A percentile compares a stretch with the other conserved stretches of the same genome.
Evolutionary conservation across 2,888 invertebrate species (phyloP).

Genomic region (Thelaira solivaga): DNA sequence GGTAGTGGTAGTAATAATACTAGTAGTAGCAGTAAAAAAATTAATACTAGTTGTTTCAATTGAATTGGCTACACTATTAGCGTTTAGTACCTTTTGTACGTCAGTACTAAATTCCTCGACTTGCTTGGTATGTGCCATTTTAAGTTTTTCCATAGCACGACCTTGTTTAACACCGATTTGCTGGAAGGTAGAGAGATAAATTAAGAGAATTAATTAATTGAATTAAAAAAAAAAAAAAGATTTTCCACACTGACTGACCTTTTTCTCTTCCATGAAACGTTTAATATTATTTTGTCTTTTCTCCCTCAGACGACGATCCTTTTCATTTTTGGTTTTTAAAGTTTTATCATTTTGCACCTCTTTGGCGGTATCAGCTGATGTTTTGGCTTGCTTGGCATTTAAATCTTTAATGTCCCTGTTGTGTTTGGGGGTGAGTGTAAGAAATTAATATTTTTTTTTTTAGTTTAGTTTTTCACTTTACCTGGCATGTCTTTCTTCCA

Average conservation of each 20-base stretch:
- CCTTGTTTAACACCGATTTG: conserved; percentile 91
- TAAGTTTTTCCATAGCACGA: conserved; percentile 94
- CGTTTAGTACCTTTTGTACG: conserved; percentile 84
- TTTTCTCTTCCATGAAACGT: conserved; percentile 96
- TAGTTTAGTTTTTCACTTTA: conserved; percentile 47
- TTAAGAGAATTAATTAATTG: neutral
- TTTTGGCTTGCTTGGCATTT: conserved; percentile 95
- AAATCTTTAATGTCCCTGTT: conserved; percentile 97
- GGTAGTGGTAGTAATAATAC: conserved; percentile 32
- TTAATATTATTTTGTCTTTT: conserved; percentile 99
- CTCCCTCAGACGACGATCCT: conserved; percentile 93
- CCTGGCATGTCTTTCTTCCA: conserved; percentile 90
- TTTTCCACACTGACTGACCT: too few relatives aligned
- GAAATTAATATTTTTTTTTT: neutral
- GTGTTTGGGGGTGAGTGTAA: too few relatives aligned
- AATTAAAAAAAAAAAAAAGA: neutral
- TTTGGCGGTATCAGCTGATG: conserved; percentile 97
- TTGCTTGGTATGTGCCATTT: conserved; percentile 94
- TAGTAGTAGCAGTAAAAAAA: neutral
- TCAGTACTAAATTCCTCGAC: conserved; percentile 92
- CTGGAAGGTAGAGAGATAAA: conserved; percentile 70
- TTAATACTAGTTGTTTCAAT: conserved; percentile 19
- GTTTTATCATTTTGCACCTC: conserved; percentile 97
- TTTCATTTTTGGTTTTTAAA: conserved; percentile 96
- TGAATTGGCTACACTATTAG: conserved; percentile 58